Evolutionary conservation across 2,888 invertebrate species (phyloP).

Genomic region (Sarcophaga variegata): DNA sequence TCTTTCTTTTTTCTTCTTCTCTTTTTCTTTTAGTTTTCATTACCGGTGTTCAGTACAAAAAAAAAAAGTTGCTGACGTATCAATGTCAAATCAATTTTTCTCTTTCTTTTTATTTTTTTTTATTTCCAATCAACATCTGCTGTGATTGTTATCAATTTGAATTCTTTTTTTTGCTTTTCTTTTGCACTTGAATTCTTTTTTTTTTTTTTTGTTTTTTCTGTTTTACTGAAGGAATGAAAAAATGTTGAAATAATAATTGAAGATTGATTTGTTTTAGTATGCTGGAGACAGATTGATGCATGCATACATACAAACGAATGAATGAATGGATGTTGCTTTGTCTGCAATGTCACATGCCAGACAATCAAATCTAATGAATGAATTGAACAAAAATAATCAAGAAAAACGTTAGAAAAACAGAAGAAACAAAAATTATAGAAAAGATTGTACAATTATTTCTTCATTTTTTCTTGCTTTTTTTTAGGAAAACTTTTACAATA

Average conservation of each 20-base stretch:
- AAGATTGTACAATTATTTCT: conserved; percentile 8
- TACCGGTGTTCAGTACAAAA: conserved; percentile 21
- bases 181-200: neutral
- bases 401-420: neutral
- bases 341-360: conserved; percentile 32
- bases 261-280: conserved; percentile 50
- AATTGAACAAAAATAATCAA: conserved; percentile 30
- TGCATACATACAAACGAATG: neutral
- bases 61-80: conserved; percentile 54
- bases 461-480: neutral
- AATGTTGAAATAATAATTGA: conserved; percentile 45
- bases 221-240: neutral
- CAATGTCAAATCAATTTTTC: conserved; percentile 44
- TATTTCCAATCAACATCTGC: neutral
- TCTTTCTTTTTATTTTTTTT: conserved; percentile 16
- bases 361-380: conserved; percentile 45
- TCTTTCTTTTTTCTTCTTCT: neutral
- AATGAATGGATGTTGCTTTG: neutral
- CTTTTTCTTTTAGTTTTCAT: conserved; percentile 35
- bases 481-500: neutral
- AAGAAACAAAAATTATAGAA: neutral
- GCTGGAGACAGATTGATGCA: conserved; percentile 32
- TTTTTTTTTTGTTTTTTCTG: neutral
- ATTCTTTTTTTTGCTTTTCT: neutral
- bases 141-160: neutral